These are phyloP conservation scores for Enteromius afrohamiltoni DNA, from an alignment of 2,797 vertebrate species.

Conservation along the genomic window DNA sequence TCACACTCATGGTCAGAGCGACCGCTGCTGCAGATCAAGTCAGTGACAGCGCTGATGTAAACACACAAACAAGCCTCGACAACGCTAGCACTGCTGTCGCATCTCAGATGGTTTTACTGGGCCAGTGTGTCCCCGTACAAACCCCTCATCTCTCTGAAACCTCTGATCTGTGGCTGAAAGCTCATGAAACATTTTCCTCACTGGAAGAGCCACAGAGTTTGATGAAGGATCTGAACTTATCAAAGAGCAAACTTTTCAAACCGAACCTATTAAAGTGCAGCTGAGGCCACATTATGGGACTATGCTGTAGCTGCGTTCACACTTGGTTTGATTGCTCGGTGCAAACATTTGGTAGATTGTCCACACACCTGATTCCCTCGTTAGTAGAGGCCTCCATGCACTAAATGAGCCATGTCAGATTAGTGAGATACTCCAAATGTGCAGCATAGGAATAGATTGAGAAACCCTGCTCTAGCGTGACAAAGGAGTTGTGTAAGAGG, in stretches of 20 bases:
- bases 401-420: not conserved
- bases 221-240: not conserved
- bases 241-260: not conserved
- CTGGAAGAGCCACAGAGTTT: not conserved
- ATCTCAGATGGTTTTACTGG: not conserved
- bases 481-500: conserved; percentile 19
- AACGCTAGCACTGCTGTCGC: not conserved
- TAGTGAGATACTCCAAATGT: not conserved
- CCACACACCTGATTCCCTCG: not conserved
- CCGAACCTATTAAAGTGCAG: not conserved
- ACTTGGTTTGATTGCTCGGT: not conserved
- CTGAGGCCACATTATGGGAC: not conserved
- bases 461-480: not conserved
- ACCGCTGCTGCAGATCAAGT: conserved; percentile 1
- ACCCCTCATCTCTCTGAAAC: not conserved
- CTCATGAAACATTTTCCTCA: not conserved
- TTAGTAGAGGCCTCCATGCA: not conserved
- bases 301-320: not conserved
- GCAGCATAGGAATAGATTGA: not conserved
- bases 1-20: conserved; percentile 24
- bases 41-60: not conserved
- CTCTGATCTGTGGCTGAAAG: not conserved
- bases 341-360: not conserved
- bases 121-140: not conserved
- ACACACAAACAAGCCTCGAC: conserved; percentile 8